Conservation (phyloP, 2,113 vertebrate genomes). For the Myrmecophaga tridactyla region DNA sequence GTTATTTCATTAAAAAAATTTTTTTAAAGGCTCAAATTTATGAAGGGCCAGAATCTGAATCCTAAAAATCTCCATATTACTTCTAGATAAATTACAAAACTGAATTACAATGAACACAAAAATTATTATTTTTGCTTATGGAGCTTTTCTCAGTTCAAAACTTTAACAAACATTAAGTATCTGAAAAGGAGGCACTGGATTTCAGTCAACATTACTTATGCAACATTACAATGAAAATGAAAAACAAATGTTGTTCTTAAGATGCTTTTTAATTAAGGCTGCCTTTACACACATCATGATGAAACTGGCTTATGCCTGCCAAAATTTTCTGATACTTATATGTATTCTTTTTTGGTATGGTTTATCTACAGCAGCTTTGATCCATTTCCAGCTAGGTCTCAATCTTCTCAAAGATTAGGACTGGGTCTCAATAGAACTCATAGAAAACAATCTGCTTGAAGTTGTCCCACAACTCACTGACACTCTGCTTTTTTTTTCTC, state of each 20-base stretch:
- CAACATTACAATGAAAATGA: background rate
- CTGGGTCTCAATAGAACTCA: background rate
- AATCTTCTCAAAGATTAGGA: background rate
- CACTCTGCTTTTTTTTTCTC: background rate
- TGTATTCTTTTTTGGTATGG: background rate
- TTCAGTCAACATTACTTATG: background rate
- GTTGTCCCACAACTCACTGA: background rate
- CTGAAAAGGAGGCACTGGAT: background rate
- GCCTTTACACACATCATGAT: background rate
- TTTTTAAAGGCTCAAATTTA: background rate
- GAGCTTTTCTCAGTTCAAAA: background rate
- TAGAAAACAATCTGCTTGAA: background rate
- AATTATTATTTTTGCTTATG: background rate
- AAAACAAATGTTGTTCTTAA: background rate
- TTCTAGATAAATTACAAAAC: slow-evolving; percentile 30
- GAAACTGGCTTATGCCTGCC: background rate
- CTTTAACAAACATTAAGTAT: background rate
- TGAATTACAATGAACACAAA: background rate
- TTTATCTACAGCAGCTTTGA: background rate
- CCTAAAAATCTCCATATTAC: background rate
- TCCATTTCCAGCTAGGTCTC: background rate
- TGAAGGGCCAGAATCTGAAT: slow-evolving; percentile 6
- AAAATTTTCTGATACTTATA: background rate
- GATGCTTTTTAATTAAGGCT: background rate
- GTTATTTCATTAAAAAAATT: background rate